phyloP scores from a whole-genome alignment of 2,888 invertebrate genomes.

The Hydriomena furcata region DNA sequence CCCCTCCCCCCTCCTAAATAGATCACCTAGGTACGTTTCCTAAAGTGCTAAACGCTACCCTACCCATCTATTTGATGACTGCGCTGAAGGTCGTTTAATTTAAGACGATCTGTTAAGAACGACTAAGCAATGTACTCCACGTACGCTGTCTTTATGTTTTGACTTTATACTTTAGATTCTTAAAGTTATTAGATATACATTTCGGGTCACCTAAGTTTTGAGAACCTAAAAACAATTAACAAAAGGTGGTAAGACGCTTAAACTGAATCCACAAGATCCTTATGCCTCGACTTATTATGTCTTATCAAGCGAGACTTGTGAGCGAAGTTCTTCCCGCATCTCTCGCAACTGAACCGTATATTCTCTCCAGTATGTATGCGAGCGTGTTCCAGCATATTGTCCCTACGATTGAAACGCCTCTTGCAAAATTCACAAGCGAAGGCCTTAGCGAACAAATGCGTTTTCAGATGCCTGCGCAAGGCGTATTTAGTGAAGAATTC shows the following conservation, averaged over 20 bases:
- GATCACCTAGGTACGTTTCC: too few species aligned
- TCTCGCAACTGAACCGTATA: slow-evolving; percentile 5
- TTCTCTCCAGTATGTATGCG: slow-evolving; percentile 13
- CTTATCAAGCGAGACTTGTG: slow-evolving; percentile 5
- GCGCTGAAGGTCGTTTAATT: too few species aligned
- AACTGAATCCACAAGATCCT: slow-evolving; percentile 17
- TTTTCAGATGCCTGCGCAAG: slow-evolving; percentile 47
- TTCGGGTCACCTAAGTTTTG: too few species aligned
- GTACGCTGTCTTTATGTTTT: too few species aligned
- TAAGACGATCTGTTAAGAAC: too few species aligned
- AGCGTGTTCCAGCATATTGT: slow-evolving; percentile 19
- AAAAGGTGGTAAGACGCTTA: neutral
- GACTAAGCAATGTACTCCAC: too few species aligned
- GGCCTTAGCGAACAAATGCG: slow-evolving; percentile 35
- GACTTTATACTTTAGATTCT: too few species aligned
- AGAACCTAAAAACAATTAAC: too few species aligned
- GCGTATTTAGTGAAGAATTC: slow-evolving; percentile 43
- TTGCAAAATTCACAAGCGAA: slow-evolving; percentile 8
- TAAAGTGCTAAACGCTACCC: too few species aligned
- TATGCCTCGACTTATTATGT: neutral
- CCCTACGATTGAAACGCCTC: slow-evolving; percentile 14
- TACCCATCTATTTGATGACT: too few species aligned
- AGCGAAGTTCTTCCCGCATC: slow-evolving; percentile 3
- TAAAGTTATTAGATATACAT: too few species aligned
- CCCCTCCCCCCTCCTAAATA: too few species aligned